phyloP scores from a whole-genome alignment of 2,888 invertebrate genomes.

The Dynastes maya region DNA sequence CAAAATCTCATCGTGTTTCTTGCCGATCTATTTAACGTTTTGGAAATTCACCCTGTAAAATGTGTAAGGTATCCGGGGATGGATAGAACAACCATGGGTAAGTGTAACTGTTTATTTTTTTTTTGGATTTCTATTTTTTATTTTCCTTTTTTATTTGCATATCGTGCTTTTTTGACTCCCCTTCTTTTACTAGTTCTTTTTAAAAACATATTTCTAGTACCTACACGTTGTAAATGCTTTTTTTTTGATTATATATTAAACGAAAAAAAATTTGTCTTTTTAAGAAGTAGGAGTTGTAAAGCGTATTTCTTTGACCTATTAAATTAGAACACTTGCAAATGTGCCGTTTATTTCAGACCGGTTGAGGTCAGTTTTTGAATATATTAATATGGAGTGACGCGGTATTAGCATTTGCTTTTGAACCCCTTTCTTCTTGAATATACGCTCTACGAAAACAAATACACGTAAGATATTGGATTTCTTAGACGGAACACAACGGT shows the following conservation, averaged over 20 bases:
- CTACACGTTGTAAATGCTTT: slow-evolving; percentile 11
- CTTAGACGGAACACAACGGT: background rate
- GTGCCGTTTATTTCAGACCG: slow-evolving; percentile 9
- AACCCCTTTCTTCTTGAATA: slow-evolving; percentile 1
- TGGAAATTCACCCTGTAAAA: slow-evolving; percentile 94
- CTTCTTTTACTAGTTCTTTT: slow-evolving; percentile 3
- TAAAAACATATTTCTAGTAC: background rate
- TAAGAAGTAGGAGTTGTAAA: no score
- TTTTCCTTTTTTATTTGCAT: slow-evolving; percentile 53
- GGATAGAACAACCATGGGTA: slow-evolving; percentile 72
- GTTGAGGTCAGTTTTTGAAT: slow-evolving; percentile 41
- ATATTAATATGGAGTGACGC: slow-evolving; percentile 20
- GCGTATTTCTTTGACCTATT: background rate
- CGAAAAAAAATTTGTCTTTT: no score
- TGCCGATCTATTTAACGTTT: slow-evolving; percentile 93
- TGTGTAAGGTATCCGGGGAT: slow-evolving; percentile 89
- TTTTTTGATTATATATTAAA: background rate
- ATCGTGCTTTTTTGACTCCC: slow-evolving; percentile 52
- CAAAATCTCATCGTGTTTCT: slow-evolving; percentile 92
- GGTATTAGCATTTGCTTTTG: slow-evolving; percentile 21
- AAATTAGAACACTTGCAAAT: slow-evolving; percentile 11
- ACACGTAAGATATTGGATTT: slow-evolving; percentile 23
- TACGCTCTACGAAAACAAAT: slow-evolving; percentile 17
- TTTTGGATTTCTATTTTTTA: slow-evolving; percentile 45
- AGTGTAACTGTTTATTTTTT: slow-evolving; percentile 55